A percentile compares a stretch with the other conserved stretches of the same genome.
Evolutionary conservation across 2,888 invertebrate genomes (phyloP).

Genomic region (Synergus laeviventris): DNA sequence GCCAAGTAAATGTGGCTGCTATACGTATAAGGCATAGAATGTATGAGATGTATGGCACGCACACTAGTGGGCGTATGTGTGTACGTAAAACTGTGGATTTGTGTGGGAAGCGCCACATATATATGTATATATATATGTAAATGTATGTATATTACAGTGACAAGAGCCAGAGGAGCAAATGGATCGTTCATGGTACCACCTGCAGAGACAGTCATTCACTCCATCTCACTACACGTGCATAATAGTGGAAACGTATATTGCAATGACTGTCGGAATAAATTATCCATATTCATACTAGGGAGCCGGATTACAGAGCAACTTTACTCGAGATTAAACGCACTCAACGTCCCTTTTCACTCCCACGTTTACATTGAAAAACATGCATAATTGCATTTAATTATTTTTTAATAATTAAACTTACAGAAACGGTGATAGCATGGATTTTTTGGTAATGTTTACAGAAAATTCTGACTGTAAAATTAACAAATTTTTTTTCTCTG

Average conservation of each 20-base stretch:
- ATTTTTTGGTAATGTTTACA: too few species aligned
- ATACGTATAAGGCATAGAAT: slow-evolving; percentile 42
- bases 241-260: slow-evolving; percentile 17
- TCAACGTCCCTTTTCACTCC: slow-evolving; percentile 33
- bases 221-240: slow-evolving; percentile 26
- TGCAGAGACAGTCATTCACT: slow-evolving; percentile 40
- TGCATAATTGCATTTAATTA: slow-evolving; percentile 26
- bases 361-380: slow-evolving; percentile 6
- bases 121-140: too few species aligned
- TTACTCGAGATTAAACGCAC: slow-evolving; percentile 33
- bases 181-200: slow-evolving; percentile 39
- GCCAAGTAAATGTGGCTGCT: slow-evolving; percentile 46
- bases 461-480: too few species aligned
- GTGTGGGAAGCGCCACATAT: background rate
- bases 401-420: too few species aligned
- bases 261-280: slow-evolving; percentile 39
- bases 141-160: background rate
- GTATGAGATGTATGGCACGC: too few species aligned
- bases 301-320: slow-evolving; percentile 32
- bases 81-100: background rate
- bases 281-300: slow-evolving; percentile 30
- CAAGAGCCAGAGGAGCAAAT: slow-evolving; percentile 23
- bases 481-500: too few species aligned
- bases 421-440: too few species aligned
- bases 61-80: background rate